Conservation (phyloP, 2,888 invertebrate species). For the Morinoia aosen region DNA sequence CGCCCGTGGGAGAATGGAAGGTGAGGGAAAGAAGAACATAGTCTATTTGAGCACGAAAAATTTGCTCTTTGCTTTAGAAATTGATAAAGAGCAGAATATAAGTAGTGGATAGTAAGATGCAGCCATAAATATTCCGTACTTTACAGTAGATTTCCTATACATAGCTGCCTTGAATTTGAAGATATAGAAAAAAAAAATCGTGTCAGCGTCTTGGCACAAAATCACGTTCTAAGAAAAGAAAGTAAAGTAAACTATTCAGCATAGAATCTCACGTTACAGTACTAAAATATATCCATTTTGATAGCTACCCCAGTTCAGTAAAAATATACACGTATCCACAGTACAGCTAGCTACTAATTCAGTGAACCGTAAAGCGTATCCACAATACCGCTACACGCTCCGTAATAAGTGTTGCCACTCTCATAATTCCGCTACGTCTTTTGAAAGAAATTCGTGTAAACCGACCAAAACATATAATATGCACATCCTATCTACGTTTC, state of each 20-base stretch:
- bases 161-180: not conserved
- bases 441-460: not conserved
- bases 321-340: slow-evolving; percentile 10
- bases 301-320: not conserved
- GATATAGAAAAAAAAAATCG: not conserved
- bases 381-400: not conserved
- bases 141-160: not conserved
- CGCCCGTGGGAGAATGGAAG: not conserved
- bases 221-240: not conserved
- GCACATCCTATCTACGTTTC: not conserved
- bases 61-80: not conserved
- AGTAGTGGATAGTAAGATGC: not conserved
- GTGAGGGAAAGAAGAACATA: too few relatives aligned
- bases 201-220: slow-evolving; percentile 3
- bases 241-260: not conserved
- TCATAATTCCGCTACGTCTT: too few relatives aligned
- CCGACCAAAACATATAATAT: not conserved
- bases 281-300: slow-evolving; percentile 12
- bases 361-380: not conserved
- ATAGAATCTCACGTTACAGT: not conserved
- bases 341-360: not conserved
- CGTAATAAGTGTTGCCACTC: not conserved
- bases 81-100: not conserved
- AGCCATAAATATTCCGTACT: not conserved
- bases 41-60: not conserved